Evolutionary conservation across 2,888 invertebrate species (phyloP).

Genomic region (Nephrotoma flavescens): DNA sequence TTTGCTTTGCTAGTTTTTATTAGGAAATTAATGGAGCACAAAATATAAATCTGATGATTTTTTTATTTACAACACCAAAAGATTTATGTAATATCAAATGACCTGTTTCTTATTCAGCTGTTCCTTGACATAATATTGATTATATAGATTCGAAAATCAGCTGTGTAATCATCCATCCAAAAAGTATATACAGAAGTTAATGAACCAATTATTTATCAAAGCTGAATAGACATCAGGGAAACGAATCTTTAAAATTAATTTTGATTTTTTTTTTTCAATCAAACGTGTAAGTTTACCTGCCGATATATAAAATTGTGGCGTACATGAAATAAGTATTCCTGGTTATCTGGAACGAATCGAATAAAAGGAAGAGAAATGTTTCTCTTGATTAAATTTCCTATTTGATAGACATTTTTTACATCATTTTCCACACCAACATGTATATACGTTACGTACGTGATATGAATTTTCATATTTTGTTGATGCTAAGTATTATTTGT

Average conservation of each 20-base stretch:
- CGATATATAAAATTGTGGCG: neutral
- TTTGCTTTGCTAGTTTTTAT: neutral
- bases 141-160: neutral
- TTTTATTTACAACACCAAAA: neutral
- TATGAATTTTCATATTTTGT: neutral
- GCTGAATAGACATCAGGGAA: neutral
- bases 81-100: neutral
- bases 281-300: neutral
- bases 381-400: neutral
- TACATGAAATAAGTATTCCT: neutral
- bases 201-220: neutral
- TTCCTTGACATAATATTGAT: neutral
- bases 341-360: neutral
- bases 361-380: neutral
- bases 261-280: neutral
- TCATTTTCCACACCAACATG: neutral
- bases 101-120: neutral
- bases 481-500: neutral
- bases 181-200: neutral
- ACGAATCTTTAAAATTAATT: neutral
- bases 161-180: neutral
- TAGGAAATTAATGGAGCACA: neutral
- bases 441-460: neutral
- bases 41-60: neutral
- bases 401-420: neutral